Percentiles rank a stretch among this genome's conserved stretches.
Conservation (phyloP, 2,113 vertebrate species). For the Hepsetus odoe region DNA sequence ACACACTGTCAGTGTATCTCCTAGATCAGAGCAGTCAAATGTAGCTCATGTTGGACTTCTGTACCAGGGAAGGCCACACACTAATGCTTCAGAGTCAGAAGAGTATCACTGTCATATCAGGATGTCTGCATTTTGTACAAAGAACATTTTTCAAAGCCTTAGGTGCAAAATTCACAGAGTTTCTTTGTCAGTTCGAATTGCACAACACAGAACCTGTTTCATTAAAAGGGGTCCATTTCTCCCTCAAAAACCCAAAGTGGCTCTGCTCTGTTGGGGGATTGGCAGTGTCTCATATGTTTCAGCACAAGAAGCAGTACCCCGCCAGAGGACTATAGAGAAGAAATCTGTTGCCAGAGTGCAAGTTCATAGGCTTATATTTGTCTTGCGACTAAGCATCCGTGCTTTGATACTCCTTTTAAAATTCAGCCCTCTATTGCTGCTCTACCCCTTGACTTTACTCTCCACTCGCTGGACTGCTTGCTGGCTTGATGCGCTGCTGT, state of each 20-base stretch:
- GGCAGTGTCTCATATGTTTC: conserved; percentile 45
- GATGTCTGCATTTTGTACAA: conserved; percentile 57
- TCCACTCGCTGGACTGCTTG: conserved; percentile 63
- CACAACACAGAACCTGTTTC: conserved; percentile 36
- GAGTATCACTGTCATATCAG: background rate
- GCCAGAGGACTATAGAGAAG: conserved; percentile 35
- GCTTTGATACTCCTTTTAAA: conserved; percentile 82
- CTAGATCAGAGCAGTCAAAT: background rate
- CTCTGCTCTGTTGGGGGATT: conserved; percentile 70
- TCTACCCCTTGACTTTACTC: conserved; percentile 82
- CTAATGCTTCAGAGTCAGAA: background rate
- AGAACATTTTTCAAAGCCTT: conserved; percentile 57
- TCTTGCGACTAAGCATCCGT: conserved; percentile 75
- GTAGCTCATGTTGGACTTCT: background rate
- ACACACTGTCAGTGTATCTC: background rate
- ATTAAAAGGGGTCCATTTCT: conserved; percentile 55
- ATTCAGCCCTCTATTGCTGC: conserved; percentile 84
- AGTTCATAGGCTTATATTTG: conserved; percentile 71
- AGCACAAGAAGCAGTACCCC: conserved; percentile 55
- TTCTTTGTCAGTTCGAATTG: conserved; percentile 47
- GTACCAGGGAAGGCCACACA: background rate
- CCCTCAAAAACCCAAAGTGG: conserved; percentile 69
- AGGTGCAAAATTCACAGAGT: conserved; percentile 57
- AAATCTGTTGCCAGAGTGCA: conserved; percentile 72
- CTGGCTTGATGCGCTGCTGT: conserved; percentile 86